Conservation (phyloP, 2,113 vertebrate species). For the Lagopus muta region DNA sequence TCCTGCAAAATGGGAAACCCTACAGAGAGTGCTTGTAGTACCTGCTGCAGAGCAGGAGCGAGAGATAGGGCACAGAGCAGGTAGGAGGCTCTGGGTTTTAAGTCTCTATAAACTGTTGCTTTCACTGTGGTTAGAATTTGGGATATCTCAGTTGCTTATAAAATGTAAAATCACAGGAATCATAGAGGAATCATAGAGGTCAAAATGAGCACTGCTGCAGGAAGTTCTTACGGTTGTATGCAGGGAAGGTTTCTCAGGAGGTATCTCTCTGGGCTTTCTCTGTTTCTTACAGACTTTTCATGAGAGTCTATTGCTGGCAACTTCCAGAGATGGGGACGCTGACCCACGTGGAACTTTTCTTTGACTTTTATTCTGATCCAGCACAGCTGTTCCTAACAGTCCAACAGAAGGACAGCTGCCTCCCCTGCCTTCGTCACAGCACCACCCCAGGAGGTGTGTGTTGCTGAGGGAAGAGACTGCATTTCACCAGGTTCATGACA, state of each 20-base stretch:
- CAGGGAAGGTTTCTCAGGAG: background rate
- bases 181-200: background rate
- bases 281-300: background rate
- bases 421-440: background rate
- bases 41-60: background rate
- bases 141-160: background rate
- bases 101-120: background rate
- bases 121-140: background rate
- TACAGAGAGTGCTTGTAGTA: background rate
- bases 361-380: background rate
- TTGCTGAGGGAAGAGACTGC: background rate
- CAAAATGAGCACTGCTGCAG: rapidly evolving
- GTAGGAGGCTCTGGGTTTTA: background rate
- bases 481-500: background rate
- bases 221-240: background rate
- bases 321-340: background rate
- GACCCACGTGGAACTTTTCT: background rate
- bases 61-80: background rate
- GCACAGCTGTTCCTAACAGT: rapidly evolving
- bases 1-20: background rate
- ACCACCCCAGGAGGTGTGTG: background rate
- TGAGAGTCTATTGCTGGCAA: background rate
- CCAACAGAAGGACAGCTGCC: background rate
- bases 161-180: background rate
- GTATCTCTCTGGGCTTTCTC: background rate